phyloP scores from a whole-genome alignment of 2,113 vertebrate species.

The Panthera tigris region DNA sequence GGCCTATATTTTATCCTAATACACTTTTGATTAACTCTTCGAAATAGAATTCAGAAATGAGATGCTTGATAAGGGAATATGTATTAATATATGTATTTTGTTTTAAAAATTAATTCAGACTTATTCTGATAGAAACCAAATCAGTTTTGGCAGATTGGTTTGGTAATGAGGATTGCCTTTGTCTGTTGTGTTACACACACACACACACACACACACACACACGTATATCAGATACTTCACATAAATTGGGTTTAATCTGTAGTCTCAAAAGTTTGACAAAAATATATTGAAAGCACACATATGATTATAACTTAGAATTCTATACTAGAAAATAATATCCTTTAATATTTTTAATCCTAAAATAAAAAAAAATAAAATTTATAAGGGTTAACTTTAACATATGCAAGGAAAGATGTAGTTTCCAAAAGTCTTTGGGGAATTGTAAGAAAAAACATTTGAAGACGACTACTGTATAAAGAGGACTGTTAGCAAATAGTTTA shows the following conservation, averaged over 20 bases:
- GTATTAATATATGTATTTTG: background rate
- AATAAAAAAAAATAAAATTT: background rate
- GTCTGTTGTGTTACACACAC: background rate
- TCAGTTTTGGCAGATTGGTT: background rate
- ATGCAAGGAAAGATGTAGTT: background rate
- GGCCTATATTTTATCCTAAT: background rate
- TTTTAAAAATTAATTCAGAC: slow-evolving; percentile 14
- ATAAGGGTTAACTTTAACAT: background rate
- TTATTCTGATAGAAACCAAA: slow-evolving; percentile 26
- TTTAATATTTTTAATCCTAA: background rate
- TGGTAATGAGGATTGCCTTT: background rate
- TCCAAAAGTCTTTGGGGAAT: background rate
- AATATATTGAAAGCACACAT: background rate
- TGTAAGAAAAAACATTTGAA: slow-evolving; percentile 28
- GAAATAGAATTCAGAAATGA: slow-evolving; percentile 29
- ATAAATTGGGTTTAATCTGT: background rate
- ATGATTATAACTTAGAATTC: background rate
- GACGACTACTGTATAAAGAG: background rate
- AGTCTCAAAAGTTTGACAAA: background rate
- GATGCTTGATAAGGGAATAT: background rate
- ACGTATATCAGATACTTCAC: background rate
- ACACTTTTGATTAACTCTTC: background rate
- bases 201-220: background rate
- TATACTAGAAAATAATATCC: background rate
- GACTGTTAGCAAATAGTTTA: background rate